Base-by-base conservation (phyloP, 2,113 vertebrate species). In the Alouatta palliata region DNA sequence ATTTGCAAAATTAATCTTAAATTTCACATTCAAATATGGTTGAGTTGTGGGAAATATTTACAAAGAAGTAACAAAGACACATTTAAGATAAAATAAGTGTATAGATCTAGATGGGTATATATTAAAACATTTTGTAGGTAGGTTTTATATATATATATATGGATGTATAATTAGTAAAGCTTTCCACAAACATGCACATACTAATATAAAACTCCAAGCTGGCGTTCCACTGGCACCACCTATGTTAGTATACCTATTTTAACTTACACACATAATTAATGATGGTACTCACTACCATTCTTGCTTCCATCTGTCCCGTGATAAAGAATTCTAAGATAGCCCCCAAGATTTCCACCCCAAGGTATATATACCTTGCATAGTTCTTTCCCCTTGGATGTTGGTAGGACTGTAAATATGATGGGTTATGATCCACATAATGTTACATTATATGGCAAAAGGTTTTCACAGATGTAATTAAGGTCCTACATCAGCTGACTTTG, bases 1-100 rank as follows among this genome's bases (percentile, higher is more conserved):
- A 77, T 52, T 92, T 93, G 47, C 37, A 64, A 90, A 95, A 84
- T n/a, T 80, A 83, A 80, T 66, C 43, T 93, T 90, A 90, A 75
- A 86, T 85, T 83, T 56, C 61, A 73, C 61, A 90, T 68, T 83
- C 9, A 95, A 90, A 73, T 80, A 88, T 43, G 52, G 52, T 40
- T 95, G 66, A 76, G 6, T 76, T 89, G 37, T 66, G 68, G 40
- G 43, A 90, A 87, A 82, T 54, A 10, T 43, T 79, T 94, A 58
- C 80, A n/a, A 87, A 73, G 64, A 95, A 90, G 71, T 35, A 92
- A 49, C 49, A 71, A 87, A 90, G 86, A 91, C 25, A 61, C 19
- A 64, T 91, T 81, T 95, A 64, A 90, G 58, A 71, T 76, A 87
- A 4, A 87, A 84, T 56, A 66, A 71, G 40, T 43, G 4, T 27